Evolutionary conservation across 2,113 vertebrate species (phyloP), one percentile per base, ranked within the genome.

Genomic region (Myotis yumanensis): DNA sequence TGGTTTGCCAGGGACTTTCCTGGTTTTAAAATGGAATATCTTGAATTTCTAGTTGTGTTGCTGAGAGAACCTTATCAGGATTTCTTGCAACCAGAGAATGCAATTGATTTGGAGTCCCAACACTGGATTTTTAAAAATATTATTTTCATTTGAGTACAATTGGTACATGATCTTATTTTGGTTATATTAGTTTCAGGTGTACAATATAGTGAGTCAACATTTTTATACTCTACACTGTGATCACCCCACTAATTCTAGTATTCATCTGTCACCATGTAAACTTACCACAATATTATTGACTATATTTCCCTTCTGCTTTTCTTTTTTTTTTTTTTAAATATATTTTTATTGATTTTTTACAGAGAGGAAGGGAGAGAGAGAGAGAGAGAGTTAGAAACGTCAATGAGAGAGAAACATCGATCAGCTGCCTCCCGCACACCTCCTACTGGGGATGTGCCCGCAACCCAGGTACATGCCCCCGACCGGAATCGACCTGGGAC

Each of bases 31-130:
- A 68, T 22, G 10, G 17, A 80, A 86, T 40, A 51, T 48, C 7
- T 28, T 52, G 62, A 20, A 72, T 51, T 30, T 23, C n/a, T 52
- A 52, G 23, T 8, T 84, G 37, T 69, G 43, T 71, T 80, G 28
- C 86, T 52, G 37, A 52, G 62, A 90, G 59, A 68, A 77, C 22
- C 1, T 20, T 43, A 96, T 89, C 35, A 96, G 23, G 22, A 66
- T 77, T n/a, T 66, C 22, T 89, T 95, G 89, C 95, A 93, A 93
- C n/a, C 40, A 92, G 93, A 92, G 69, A 59, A 88, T 90, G 43
- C 28, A 73, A 88, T 86, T 87, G 89, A 95, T 0, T 0, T 86
- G 66, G 66, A 96, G 89, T 93, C 66, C 72, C 68, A 62, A 66
- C 30, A 8, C 51, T 43, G 28, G 35, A 32, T 23, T 90, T 96